These are phyloP conservation scores for Polyploca ridens DNA, from an alignment of 2,888 invertebrate genomes.

Conservation along the genomic window DNA sequence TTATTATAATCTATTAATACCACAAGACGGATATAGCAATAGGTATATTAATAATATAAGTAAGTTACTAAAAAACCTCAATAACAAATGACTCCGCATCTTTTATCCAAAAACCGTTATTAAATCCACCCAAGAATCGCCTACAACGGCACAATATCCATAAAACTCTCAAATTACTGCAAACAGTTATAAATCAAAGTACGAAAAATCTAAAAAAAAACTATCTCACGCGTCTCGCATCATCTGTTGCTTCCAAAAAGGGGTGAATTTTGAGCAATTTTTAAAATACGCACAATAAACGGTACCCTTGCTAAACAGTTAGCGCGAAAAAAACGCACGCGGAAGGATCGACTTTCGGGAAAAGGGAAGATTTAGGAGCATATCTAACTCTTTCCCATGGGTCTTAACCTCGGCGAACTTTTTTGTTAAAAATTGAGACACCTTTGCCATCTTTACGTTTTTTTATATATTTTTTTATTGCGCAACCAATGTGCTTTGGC, in stretches of 20 bases:
- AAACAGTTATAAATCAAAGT: conserved; percentile 82
- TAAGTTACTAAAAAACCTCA: conserved; percentile 21
- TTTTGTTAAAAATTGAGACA: conserved; percentile 79
- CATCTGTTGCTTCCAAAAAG: conserved; percentile 78
- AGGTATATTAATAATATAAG: background rate
- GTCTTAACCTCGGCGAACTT: conserved; percentile 81
- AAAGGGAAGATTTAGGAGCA: conserved; percentile 63
- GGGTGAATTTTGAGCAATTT: conserved; percentile 70
- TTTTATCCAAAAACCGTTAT: conserved; percentile 67
- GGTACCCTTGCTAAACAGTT: conserved; percentile 75
- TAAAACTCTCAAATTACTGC: conserved; percentile 83
- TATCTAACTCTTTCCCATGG: conserved; percentile 84
- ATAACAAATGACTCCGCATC: conserved; percentile 40
- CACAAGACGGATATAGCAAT: conserved; percentile 20
- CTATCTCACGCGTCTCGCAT: conserved; percentile 78
- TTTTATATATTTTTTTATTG: conserved; percentile 67
- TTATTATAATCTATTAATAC: background rate
- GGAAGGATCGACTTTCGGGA: conserved; percentile 68
- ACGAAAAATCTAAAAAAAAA: conserved; percentile 60
- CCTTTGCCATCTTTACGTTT: conserved; percentile 82
- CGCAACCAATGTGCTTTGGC: conserved; percentile 51
- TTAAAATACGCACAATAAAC: conserved; percentile 61
- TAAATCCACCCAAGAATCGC: conserved; percentile 60
- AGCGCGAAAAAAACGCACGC: conserved; percentile 60
- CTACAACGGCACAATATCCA: conserved; percentile 65